Evolutionary conservation across 2,888 invertebrate genomes (phyloP), one percentile per base, ranked within the genome.

Genomic region (Aspidiotus rigidus): DNA sequence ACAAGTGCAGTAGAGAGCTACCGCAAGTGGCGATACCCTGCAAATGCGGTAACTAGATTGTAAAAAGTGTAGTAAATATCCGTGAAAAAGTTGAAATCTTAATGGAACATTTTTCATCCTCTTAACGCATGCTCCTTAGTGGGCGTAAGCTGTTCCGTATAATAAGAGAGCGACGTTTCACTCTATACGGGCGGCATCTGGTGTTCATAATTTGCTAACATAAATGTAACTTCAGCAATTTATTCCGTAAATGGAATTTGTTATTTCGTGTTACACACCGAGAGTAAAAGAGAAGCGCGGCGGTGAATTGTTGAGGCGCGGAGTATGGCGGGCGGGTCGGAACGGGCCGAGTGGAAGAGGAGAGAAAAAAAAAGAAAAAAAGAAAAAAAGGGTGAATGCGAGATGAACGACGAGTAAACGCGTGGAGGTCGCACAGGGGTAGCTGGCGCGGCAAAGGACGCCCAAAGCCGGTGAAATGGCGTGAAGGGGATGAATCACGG

Each of bases 151-250:
- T 44, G 66, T 59, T 66, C n/a, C 16, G 59, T 59, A 59, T 59
- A 59, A 59, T 28, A 59, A 44, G 49, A 59, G 49, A 57, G 59
- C 66, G 66, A 66, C 66, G 66, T 66, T 66, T 66, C 66, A 66
- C 60, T 60, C 66, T 69, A 69, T 62, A 69, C 69, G 55, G 62
- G 69, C 62, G 56, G 69, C 69, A 69, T 69, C 69, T 69, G 69
- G 69, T 69, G 69, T 69, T 69, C 69, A 69, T 69, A 69, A 69
- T 69, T 69, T 69, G 69, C 69, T 69, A 69, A 69, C 69, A 66
- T 66, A 66, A 66, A 66, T 66, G 66, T 66, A 66, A 66, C 66
- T 66, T 66, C 59, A 66, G 66, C 66, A 66, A 66, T 66, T 66
- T 66, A 66, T 66, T 57, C 66, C 59, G 59, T 66, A 66, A 66